Percentiles rank a stretch among this genome's conserved stretches.
Evolutionary conservation across 2,888 invertebrate genomes (phyloP).

Genomic region (Charanyca ferruginea): DNA sequence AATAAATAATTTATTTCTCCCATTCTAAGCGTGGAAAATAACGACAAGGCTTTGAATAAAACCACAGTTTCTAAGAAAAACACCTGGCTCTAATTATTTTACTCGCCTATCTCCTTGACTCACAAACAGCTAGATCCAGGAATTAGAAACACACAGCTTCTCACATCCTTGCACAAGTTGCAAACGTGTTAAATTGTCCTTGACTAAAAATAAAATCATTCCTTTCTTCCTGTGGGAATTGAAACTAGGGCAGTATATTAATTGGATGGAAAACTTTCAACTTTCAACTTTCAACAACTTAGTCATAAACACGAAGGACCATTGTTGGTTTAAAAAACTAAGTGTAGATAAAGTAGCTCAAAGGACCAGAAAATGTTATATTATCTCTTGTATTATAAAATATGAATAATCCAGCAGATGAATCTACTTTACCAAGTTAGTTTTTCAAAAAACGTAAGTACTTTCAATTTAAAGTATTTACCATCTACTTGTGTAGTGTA

Average conservation of each 20-base stretch:
- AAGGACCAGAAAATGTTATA: neutral
- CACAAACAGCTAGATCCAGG: constrained; percentile 13
- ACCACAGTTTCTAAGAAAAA: constrained; percentile 14
- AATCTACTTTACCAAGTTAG: too few species aligned
- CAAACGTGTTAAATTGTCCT: constrained; percentile 7
- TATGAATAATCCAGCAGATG: neutral
- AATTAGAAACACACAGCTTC: neutral
- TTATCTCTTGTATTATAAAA: neutral
- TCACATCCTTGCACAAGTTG: constrained; percentile 1
- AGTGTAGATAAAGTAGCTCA: neutral
- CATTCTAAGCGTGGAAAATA: constrained; percentile 42
- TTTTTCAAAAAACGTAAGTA: too few species aligned
- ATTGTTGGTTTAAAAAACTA: neutral
- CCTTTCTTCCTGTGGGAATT: neutral
- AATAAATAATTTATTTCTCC: constrained; percentile 42
- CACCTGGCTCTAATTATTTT: constrained; percentile 39
- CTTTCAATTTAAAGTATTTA: too few species aligned
- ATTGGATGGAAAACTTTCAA: neutral
- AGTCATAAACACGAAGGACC: neutral
- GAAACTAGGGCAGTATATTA: constrained; percentile 3
- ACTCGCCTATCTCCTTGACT: constrained; percentile 14
- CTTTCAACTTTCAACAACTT: too few species aligned
- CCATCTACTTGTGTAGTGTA: too few species aligned
- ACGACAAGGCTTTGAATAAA: constrained; percentile 30
- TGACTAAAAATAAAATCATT: constrained; percentile 16